Conservation (phyloP, 2,113 vertebrate species). For the Brachirus orientalis region DNA sequence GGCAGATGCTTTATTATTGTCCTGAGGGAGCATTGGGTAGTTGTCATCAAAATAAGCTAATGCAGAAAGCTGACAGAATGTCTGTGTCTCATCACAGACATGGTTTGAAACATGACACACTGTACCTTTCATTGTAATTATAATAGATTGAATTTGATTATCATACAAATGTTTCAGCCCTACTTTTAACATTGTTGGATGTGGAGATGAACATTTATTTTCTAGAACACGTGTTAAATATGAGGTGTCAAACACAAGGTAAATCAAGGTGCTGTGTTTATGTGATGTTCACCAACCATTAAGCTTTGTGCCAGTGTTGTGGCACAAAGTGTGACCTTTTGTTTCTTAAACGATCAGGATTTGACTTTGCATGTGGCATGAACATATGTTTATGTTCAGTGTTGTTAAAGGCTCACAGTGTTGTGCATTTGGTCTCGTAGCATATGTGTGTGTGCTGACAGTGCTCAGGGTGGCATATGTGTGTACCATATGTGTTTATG, state of each 20-base stretch:
- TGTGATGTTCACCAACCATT: too few relatives aligned
- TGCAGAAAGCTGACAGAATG: constrained; percentile 6
- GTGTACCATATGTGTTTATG: constrained; percentile 75
- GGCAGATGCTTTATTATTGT: constrained; percentile 14
- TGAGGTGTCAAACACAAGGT: background rate
- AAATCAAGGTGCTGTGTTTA: background rate
- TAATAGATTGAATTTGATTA: constrained; percentile 65
- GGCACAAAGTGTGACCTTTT: background rate
- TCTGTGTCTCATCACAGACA: constrained; percentile 20
- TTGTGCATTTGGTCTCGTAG: background rate
- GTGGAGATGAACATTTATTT: background rate
- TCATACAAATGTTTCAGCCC: constrained; percentile 47
- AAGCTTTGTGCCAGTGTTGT: background rate
- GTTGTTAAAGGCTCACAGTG: background rate
- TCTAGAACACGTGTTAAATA: constrained; percentile 9
- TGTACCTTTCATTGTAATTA: constrained; percentile 57
- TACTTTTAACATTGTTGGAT: constrained; percentile 29
- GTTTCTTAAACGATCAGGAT: background rate
- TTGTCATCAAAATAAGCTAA: constrained; percentile 5
- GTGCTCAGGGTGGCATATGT: constrained; percentile 63
- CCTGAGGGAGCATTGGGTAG: constrained; percentile 40
- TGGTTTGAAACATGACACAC: constrained; percentile 44
- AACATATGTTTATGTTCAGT: background rate
- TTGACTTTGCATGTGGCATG: background rate
- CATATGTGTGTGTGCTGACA: constrained; percentile 28